phyloP scores from a whole-genome alignment of 1,140 invertebrate species.

The Drosophila willistoni region DNA sequence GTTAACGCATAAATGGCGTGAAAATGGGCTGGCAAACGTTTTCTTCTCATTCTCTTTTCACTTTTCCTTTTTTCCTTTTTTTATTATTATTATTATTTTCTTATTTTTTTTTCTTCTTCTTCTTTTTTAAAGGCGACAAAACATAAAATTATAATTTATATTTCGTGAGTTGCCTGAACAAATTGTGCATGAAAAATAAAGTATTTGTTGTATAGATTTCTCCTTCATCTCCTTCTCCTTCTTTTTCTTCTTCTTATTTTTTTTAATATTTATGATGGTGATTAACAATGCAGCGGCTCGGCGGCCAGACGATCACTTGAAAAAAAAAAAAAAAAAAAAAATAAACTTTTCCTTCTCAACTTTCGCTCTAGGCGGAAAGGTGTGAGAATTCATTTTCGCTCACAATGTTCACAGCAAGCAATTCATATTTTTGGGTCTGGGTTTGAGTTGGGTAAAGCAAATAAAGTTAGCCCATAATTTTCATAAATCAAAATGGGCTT shows the following conservation, averaged over 20 bases:
- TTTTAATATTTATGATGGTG: constrained; percentile 63
- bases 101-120: background rate
- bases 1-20: constrained; percentile 80
- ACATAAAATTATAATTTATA: constrained; percentile 65
- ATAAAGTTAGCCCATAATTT: constrained; percentile 48
- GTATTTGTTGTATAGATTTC: constrained; percentile 29
- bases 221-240: too few species aligned
- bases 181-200: constrained; percentile 61
- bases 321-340: constrained; percentile 42
- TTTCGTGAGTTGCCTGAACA: constrained; percentile 56
- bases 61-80: constrained; percentile 9
- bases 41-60: background rate
- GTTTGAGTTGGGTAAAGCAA: constrained; percentile 38
- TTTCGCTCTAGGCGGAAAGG: constrained; percentile 31
- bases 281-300: constrained; percentile 56
- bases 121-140: constrained; percentile 41
- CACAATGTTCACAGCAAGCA: background rate
- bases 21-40: constrained; percentile 52
- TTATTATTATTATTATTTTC: constrained; percentile 14
- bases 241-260: background rate
- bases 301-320: constrained; percentile 44
- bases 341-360: constrained; percentile 23
- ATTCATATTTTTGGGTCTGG: constrained; percentile 31
- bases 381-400: constrained; percentile 31
- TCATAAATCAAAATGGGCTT: constrained; percentile 74